Evolutionary conservation across 2,113 vertebrate species (phyloP).

Genomic region (Corythaeola cristata): DNA sequence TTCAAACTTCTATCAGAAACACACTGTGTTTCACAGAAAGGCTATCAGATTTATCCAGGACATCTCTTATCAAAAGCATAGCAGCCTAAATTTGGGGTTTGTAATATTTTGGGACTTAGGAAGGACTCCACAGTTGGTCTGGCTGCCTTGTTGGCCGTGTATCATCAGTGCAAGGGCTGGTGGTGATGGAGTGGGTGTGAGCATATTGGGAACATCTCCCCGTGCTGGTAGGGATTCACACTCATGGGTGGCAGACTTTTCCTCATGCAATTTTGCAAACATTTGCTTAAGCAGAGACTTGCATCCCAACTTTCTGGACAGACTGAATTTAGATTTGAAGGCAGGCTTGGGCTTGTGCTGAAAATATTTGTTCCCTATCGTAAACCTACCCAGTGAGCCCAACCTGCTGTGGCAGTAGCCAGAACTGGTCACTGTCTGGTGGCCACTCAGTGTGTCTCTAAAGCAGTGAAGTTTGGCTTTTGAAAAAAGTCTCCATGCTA

Average conservation of each 20-base stretch:
- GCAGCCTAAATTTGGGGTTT: not conserved
- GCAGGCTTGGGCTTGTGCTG: not conserved
- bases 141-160: not conserved
- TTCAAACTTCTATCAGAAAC: not conserved
- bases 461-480: not conserved
- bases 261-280: not conserved
- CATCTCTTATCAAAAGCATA: not conserved
- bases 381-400: not conserved
- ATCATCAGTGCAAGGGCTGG: constrained; percentile 8
- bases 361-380: not conserved
- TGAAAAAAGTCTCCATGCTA: not conserved
- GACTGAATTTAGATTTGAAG: not conserved
- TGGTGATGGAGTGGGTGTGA: not conserved
- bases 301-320: not conserved
- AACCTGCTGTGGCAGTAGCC: not conserved
- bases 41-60: not conserved
- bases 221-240: not conserved
- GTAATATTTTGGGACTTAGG: not conserved
- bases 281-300: not conserved
- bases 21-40: not conserved
- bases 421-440: not conserved
- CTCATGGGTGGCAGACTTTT: not conserved
- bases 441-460: not conserved
- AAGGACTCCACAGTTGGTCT: not conserved
- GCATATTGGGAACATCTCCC: not conserved